Evolutionary conservation across 2,113 vertebrate species (phyloP).

Genomic region (Microcebus griseorufus): DNA sequence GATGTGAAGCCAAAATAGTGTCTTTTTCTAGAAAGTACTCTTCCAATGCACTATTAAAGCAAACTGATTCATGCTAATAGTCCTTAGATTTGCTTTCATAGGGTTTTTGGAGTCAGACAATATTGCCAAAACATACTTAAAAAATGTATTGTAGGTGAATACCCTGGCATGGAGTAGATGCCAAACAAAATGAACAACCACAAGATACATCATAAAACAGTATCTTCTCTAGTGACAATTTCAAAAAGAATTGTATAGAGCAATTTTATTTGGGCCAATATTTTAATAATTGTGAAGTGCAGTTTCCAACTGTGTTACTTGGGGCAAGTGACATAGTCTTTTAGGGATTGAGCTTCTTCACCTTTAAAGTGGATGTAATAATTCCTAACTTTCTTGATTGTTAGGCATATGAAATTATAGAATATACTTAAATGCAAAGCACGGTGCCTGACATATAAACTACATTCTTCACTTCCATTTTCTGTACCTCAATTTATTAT

Average conservation of each 20-base stretch:
- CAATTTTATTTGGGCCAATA: background rate
- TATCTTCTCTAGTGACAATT: background rate
- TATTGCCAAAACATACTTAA: background rate
- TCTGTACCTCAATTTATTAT: background rate
- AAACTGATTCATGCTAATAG: background rate
- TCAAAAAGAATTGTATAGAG: background rate
- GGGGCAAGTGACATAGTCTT: background rate
- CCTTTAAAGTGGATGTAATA: background rate
- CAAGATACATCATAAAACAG: background rate
- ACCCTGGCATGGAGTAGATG: background rate
- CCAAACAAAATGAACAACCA: background rate
- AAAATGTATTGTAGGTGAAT: background rate
- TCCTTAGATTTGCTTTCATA: background rate
- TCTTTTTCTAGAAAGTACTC: background rate
- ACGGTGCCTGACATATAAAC: background rate
- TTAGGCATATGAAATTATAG: background rate
- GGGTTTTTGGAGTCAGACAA: background rate
- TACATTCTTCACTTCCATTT: background rate
- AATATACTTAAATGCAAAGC: background rate
- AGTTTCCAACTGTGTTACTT: background rate
- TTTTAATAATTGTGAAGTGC: background rate
- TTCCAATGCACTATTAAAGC: background rate
- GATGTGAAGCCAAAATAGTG: background rate
- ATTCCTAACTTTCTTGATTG: constrained; percentile 1
- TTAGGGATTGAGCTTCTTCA: background rate